These are phyloP conservation scores for Zootermopsis nevadensis DNA, from an alignment of 2,888 invertebrate genomes.

Conservation along the genomic window DNA sequence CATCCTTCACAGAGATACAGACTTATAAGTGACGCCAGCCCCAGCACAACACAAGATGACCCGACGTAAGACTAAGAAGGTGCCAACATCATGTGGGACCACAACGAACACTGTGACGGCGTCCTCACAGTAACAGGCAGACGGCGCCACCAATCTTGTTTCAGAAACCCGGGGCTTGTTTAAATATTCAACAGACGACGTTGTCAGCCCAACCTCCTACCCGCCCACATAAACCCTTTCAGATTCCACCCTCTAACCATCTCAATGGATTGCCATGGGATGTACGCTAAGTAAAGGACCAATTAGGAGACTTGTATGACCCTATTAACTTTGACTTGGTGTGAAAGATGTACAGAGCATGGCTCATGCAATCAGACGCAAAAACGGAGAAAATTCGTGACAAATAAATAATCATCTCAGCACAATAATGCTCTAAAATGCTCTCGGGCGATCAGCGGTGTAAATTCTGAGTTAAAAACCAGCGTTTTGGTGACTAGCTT, in stretches of 20 bases:
- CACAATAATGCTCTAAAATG: not conserved
- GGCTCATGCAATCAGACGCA: not conserved
- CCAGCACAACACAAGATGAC: too few species aligned
- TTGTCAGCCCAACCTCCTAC: slow-evolving; percentile 12
- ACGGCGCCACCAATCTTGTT: not conserved
- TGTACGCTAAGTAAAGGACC: slow-evolving; percentile 25
- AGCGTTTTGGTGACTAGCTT: too few species aligned
- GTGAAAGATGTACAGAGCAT: slow-evolving; percentile 6
- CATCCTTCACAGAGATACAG: too few species aligned
- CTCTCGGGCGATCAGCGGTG: too few species aligned
- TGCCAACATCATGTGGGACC: too few species aligned
- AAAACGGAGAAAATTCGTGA: not conserved
- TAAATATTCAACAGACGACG: slow-evolving; percentile 34
- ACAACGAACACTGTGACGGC: too few species aligned
- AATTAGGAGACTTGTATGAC: slow-evolving; percentile 25
- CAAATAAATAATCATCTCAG: not conserved
- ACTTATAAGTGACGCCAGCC: too few species aligned
- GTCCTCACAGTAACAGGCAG: not conserved
- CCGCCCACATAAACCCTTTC: not conserved
- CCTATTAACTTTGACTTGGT: slow-evolving; percentile 16
- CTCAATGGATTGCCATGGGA: slow-evolving; percentile 4
- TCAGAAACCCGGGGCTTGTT: slow-evolving; percentile 21
- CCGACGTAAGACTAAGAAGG: too few species aligned
- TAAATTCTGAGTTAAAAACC: too few species aligned
- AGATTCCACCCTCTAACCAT: not conserved